These are phyloP conservation scores for Aporophyla lueneburgensis DNA, from an alignment of 2,888 invertebrate species.

Conservation along the genomic window DNA sequence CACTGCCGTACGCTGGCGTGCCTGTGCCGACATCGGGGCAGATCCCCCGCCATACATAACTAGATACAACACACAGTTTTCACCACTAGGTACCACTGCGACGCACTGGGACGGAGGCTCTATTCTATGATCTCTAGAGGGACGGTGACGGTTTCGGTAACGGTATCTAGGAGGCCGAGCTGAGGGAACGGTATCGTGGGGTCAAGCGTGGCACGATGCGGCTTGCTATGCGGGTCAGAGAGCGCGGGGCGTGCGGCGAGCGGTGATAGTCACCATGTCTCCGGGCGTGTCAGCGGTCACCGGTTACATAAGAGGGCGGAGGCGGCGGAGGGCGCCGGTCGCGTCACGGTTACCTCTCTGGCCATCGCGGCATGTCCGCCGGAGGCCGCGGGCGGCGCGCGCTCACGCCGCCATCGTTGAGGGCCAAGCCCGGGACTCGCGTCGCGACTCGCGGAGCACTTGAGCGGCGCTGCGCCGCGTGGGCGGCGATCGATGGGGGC, in stretches of 20 bases:
- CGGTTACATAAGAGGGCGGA: constrained; percentile 81
- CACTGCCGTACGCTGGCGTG: constrained; percentile 69
- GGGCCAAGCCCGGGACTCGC: constrained; percentile 87
- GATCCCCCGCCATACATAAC: constrained; percentile 59
- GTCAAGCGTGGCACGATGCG: constrained; percentile 63
- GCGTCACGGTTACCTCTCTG: constrained; percentile 91
- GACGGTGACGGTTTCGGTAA: constrained; percentile 36
- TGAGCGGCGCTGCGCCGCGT: constrained; percentile 82
- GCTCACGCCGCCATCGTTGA: constrained; percentile 90
- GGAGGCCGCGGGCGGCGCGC: constrained; percentile 91
- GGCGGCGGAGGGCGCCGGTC: constrained; percentile 80
- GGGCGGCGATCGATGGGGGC: constrained; percentile 84
- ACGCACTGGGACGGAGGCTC: constrained; percentile 64
- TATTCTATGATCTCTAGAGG: constrained; percentile 54
- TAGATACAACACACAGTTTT: constrained; percentile 59
- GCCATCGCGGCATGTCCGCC: constrained; percentile 93
- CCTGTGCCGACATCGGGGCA: constrained; percentile 48
- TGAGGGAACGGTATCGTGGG: constrained; percentile 52
- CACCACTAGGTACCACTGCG: constrained; percentile 65
- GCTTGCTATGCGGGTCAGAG: constrained; percentile 57
- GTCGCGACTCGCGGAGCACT: constrained; percentile 86
- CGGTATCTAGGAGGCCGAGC: constrained; percentile 56
- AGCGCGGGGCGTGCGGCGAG: constrained; percentile 63
- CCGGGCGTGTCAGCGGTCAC: constrained; percentile 79
- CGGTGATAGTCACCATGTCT: constrained; percentile 67